Evolutionary conservation across 2,888 invertebrate genomes (phyloP), one percentile per base, ranked within the genome.

Genomic region (Drosophila quinaria): DNA sequence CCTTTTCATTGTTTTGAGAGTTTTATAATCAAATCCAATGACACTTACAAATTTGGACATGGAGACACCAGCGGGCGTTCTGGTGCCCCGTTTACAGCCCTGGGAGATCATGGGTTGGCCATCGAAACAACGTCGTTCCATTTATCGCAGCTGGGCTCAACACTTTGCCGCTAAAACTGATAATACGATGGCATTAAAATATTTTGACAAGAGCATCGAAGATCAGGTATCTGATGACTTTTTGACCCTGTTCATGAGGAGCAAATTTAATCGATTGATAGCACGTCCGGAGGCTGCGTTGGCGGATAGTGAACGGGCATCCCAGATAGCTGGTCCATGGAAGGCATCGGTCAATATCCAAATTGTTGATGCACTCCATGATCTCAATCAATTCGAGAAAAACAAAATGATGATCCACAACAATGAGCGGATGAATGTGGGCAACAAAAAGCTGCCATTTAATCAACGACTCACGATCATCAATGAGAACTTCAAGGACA

Each of bases 141-240:
- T 91, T 5, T 81, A 81, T 22, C 78, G 90, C 4, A 84, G 80
- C 50, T 90, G 90, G 91, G 90, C 81, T 0, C 60, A 79, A 29
- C 71, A 60, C 9, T 82, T 73, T 13, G 42, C 74, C 3, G 47
- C 56, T 4, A 69, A 55, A 3, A 70, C 86, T 2, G 49, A 67
- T 29, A 65, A 78, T 4, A 37, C 58, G 5, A 59, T 60, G 6
- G 90, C 90, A 1, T 52, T 70, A 15, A 51, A 37, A 1, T 90
- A 88, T 42, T 90, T 78, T 17, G 61, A 84, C 29, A 79, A 72
- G 46, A 80, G 86, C 49, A 64, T 89, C 31, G 49, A 68, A 0
- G 58, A 74, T 0, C 58, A 75, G 1, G 50, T 62, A 0, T 4
- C 22, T 0, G 46, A 70, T 4, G 76, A 80, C 10, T 61, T 49